Conservation (phyloP, 2,113 vertebrate species). For the Bubo bubo region DNA sequence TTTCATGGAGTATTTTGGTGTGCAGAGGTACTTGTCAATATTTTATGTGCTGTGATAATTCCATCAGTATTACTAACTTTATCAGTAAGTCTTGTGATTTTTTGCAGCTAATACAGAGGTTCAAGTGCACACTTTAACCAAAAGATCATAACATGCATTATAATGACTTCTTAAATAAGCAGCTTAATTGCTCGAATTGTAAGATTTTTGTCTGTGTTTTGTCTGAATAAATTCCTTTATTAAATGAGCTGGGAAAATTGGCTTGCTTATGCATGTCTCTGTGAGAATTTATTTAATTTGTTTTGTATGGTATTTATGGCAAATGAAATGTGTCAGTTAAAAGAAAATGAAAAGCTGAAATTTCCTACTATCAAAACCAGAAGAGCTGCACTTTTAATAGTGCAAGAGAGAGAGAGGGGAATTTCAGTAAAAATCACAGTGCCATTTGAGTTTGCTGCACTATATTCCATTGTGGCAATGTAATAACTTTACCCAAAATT, state of each 20-base stretch:
- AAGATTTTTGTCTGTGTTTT: conserved; percentile 1
- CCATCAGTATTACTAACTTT: neutral
- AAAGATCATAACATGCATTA: neutral
- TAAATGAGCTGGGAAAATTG: neutral
- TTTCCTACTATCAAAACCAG: neutral
- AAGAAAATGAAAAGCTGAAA: neutral
- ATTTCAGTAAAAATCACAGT: neutral
- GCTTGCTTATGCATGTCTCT: neutral
- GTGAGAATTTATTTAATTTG: neutral
- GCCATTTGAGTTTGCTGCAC: neutral
- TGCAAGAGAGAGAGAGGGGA: neutral
- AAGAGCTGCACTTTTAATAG: neutral
- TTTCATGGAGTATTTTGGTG: neutral
- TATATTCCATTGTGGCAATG: neutral
- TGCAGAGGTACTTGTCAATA: neutral
- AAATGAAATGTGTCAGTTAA: neutral
- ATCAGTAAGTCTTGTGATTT: neutral
- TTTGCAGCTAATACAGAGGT: neutral
- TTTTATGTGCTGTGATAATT: neutral
- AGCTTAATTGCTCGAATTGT: neutral
- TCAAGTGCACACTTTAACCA: neutral
- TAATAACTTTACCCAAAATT: neutral
- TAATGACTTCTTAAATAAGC: neutral
- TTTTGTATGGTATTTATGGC: neutral
- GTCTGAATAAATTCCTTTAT: neutral